A percentile compares a stretch with the other conserved stretches of the same genome.
Conservation (phyloP, 2,113 vertebrate species). For the Macaca fascicularis region T2T-MFA8v1.1 NC_088376.1:196810001-196810500, state of each 20-base stretch:
- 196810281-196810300: background rate
- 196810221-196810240: background rate
- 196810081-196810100: background rate
- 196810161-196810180: background rate
- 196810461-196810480: constrained; percentile 40
- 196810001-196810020: background rate
- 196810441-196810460: constrained; percentile 68
- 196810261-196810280: background rate
- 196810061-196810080: background rate
- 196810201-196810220: constrained; percentile 9
- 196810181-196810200: background rate
- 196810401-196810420: constrained; percentile 51
- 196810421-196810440: constrained; percentile 77
- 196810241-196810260: background rate
- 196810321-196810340: constrained; percentile 38
- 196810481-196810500: constrained; percentile 70
- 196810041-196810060: background rate
- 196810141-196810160: constrained; percentile 11
- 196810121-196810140: background rate
- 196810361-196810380: constrained; percentile 49
- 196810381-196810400: constrained; percentile 65
- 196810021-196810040: background rate
- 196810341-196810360: background rate
- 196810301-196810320: background rate
- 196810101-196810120: background rate